Evolutionary conservation across 1,140 invertebrate genomes (phyloP).

Genomic region (Papilio glaucus): DNA sequence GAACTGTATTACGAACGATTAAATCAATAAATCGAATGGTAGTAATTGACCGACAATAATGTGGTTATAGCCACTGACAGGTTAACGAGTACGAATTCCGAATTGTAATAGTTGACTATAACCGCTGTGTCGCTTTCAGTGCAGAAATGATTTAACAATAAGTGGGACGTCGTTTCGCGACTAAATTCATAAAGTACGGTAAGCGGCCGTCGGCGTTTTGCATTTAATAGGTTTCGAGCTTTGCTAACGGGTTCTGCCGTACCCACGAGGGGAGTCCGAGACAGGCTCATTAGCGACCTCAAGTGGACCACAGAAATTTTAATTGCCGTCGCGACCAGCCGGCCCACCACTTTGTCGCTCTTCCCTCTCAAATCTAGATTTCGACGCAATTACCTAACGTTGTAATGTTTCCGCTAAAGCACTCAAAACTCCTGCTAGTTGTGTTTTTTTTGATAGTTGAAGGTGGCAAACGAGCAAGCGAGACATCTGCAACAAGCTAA

Average conservation of each 20-base stretch:
- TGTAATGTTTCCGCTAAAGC: background rate
- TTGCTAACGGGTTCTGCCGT: slow-evolving; percentile 53
- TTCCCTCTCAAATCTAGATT: slow-evolving; percentile 1
- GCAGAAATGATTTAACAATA: background rate
- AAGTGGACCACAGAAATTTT: slow-evolving; percentile 69
- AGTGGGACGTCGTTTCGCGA: background rate
- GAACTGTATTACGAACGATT: too few species aligned
- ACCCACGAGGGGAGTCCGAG: slow-evolving; percentile 49
- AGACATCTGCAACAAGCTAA: too few species aligned
- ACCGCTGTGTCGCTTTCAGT: background rate
- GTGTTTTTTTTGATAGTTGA: background rate
- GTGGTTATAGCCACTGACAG: too few species aligned
- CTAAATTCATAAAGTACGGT: slow-evolving; percentile 49
- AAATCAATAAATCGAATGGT: too few species aligned
- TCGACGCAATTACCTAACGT: background rate
- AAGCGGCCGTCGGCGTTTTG: slow-evolving; percentile 58
- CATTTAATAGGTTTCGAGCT: slow-evolving; percentile 65
- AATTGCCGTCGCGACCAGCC: slow-evolving; percentile 52
- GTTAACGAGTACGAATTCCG: too few species aligned
- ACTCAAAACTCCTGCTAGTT: background rate
- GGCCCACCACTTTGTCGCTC: background rate
- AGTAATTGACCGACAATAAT: too few species aligned
- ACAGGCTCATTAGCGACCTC: slow-evolving; percentile 64
- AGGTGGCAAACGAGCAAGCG: too few species aligned
- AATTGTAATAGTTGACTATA: background rate